These are phyloP conservation scores for Bembecia ichneumoniformis DNA, from an alignment of 2,888 invertebrate genomes.

Conservation along the genomic window DNA sequence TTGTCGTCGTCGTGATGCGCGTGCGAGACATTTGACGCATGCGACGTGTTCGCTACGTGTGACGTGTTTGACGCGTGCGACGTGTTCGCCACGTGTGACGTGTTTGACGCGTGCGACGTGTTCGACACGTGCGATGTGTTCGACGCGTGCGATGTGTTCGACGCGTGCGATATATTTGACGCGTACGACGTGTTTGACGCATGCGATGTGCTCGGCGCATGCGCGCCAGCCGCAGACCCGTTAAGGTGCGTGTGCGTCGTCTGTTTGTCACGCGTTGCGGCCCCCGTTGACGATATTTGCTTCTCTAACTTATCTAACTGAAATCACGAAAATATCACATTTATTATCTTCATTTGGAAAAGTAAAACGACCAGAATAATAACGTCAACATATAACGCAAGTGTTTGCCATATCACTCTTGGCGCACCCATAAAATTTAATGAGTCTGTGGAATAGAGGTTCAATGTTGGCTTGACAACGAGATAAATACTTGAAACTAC, in stretches of 20 bases:
- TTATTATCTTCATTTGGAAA: background rate
- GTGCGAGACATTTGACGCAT: too few relatives aligned
- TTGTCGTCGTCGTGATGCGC: slow-evolving; percentile 8
- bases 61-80: slow-evolving; percentile 7
- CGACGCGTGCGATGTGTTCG: slow-evolving; percentile 5
- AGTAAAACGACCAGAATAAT: background rate
- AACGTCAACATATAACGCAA: too few relatives aligned
- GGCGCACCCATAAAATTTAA: too few relatives aligned
- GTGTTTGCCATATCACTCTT: too few relatives aligned
- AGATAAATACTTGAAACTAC: too few relatives aligned
- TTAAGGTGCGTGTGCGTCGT: slow-evolving; percentile 14
- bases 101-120: slow-evolving; percentile 8
- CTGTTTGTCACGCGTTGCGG: slow-evolving; percentile 20
- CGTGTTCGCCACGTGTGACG: slow-evolving; percentile 17
- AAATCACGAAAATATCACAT: background rate
- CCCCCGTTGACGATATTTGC: slow-evolving; percentile 29
- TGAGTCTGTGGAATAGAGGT: too few relatives aligned
- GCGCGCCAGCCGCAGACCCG: slow-evolving; percentile 11
- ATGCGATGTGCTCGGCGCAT: slow-evolving; percentile 4
- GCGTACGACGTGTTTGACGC: too few relatives aligned
- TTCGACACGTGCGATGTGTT: slow-evolving; percentile 19
- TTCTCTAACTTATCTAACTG: slow-evolving; percentile 57
- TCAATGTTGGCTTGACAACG: too few relatives aligned
- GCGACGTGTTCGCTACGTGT: slow-evolving; percentile 7
- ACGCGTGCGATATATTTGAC: too few relatives aligned